phyloP scores from a whole-genome alignment of 2,888 invertebrate species.

The Embidobia sp. region DNA sequence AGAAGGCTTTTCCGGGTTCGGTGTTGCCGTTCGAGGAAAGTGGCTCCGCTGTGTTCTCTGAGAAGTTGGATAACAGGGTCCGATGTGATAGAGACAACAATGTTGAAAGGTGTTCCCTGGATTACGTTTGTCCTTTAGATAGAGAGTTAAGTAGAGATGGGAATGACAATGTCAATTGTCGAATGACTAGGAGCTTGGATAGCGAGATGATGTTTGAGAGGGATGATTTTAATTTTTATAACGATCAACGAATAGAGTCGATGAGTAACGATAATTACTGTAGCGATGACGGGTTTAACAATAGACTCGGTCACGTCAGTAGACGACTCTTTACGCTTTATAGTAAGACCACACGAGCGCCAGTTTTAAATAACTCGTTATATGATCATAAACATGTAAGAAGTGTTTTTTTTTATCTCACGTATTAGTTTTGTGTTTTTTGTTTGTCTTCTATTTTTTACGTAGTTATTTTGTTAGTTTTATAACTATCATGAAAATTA shows the following conservation, averaged over 20 bases:
- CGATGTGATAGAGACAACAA: constrained; percentile 33
- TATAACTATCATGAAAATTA: too few species aligned
- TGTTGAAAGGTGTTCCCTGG: constrained; percentile 54
- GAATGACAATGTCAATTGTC: constrained; percentile 39
- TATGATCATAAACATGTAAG: constrained; percentile 76
- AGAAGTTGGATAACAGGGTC: constrained; percentile 52
- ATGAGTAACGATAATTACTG: constrained; percentile 28
- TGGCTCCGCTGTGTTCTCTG: neutral
- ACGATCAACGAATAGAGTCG: constrained; percentile 45
- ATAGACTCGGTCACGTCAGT: constrained; percentile 65
- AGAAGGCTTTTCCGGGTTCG: constrained; percentile 78
- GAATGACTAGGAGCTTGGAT: constrained; percentile 56
- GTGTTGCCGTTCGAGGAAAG: constrained; percentile 62
- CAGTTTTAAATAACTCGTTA: constrained; percentile 70
- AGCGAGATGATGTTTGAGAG: constrained; percentile 41
- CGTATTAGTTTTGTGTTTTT: neutral
- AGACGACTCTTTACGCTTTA: constrained; percentile 72
- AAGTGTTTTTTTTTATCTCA: neutral
- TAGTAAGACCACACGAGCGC: constrained; percentile 70
- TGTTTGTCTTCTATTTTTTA: neutral
- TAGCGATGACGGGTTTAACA: constrained; percentile 20
- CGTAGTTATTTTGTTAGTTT: too few species aligned
- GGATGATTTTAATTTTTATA: constrained; percentile 26
- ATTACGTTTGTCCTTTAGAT: constrained; percentile 63
- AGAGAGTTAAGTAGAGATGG: constrained; percentile 38